These are phyloP conservation scores for Oenanthe oenanthe DNA, from an alignment of 2,113 vertebrate species.

Conservation along the genomic window DNA sequence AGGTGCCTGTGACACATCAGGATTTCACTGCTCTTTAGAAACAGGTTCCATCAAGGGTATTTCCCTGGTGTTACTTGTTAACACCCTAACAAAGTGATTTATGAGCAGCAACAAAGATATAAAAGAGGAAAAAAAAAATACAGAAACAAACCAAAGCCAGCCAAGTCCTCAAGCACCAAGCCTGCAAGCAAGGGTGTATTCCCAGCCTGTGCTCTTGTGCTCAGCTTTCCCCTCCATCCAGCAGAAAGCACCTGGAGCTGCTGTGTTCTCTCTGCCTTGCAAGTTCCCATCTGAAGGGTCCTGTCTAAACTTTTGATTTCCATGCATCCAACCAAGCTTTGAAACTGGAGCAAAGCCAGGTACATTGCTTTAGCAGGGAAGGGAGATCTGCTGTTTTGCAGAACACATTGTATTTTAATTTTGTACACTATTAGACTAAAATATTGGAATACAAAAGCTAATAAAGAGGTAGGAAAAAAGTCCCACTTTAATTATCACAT, in stretches of 20 bases:
- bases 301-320: background rate
- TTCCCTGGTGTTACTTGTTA: background rate
- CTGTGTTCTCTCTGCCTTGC: accelerated
- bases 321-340: background rate
- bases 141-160: background rate
- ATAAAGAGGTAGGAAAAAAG: background rate
- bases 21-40: background rate
- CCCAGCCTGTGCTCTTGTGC: background rate
- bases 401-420: background rate
- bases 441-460: background rate
- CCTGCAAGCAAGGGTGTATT: background rate
- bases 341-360: background rate
- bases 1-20: background rate
- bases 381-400: background rate
- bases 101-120: background rate
- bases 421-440: background rate
- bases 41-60: background rate
- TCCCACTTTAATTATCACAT: background rate
- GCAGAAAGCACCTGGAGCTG: background rate
- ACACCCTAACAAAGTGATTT: background rate
- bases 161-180: background rate
- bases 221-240: background rate
- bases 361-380: background rate
- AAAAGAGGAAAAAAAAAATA: background rate
- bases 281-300: background rate